Base-by-base conservation (phyloP, 2,113 vertebrate genomes). In the Notothenia rossii region DNA sequence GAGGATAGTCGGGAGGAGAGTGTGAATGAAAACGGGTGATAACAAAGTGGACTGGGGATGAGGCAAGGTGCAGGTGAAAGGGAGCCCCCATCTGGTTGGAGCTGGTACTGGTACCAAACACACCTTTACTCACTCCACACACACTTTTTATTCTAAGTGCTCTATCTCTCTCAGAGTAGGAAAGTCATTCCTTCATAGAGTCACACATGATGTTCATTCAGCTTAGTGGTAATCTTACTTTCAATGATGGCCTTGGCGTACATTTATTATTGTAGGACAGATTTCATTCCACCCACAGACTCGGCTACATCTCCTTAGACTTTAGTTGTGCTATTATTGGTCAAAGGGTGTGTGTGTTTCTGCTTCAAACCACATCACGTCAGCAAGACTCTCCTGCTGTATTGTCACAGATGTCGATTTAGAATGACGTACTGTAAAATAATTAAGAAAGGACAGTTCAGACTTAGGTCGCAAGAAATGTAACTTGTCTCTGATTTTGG, bases 31-130 rank as follows among this genome's bases (percentile, higher is more conserved):
- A 75, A 72, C 1, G n/a, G 18, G 53, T 17, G 17, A 45, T 14
- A 48, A 55, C 76, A 33, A 54, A 77, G 29, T 3, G 43, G 25
- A 48, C 36, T 25, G 58, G 48, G 13, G 48, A 29, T 58, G 49
- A 76, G 53, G 69, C 55, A 82, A 63, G 49, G 75, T 78, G 72
- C 74, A 87, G 62, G 80, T 81, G 59, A 89, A 79, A 82, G 74
- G 81, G 87, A 88, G 84, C 83, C 88, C 81, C 82, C 86, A 81
- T 45, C 86, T 91, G 84, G 88, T 51, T 66, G 65, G 65, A 89
- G 70, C 64, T 68, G 71, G 79, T 65, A 85, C 55, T 81, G 61
- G 29, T 51, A 2, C 48, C 50, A 4, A 3, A 1, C 12, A 11
- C 40, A 11, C 54, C 45, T 45, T 33, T 53, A 7, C 9, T 3